A percentile compares a stretch with the other conserved stretches of the same genome.
phyloP scores from a whole-genome alignment of 2,797 vertebrate species.

The Anguilla anguilla region DNA sequence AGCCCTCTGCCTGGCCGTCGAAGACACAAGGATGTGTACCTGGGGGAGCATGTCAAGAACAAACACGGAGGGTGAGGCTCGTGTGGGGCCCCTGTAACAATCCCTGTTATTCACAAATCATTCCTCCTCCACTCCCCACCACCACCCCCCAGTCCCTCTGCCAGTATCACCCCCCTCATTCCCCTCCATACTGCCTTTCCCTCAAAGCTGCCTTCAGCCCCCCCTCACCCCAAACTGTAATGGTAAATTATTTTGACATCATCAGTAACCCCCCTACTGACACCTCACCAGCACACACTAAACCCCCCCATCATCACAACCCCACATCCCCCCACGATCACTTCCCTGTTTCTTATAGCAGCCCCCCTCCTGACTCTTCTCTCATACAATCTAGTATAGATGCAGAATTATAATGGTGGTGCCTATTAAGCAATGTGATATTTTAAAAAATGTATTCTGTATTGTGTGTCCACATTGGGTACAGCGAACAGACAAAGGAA shows the following conservation, averaged over 20 bases:
- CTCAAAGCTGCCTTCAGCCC: neutral
- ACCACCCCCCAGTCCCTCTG: neutral
- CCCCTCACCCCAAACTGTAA: neutral
- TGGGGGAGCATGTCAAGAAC: constrained; percentile 73
- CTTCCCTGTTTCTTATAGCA: neutral
- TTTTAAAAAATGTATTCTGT: too few species aligned
- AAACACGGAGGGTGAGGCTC: constrained; percentile 71
- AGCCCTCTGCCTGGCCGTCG: constrained; percentile 66
- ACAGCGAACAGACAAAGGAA: too few species aligned
- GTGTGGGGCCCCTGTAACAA: neutral
- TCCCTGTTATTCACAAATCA: neutral
- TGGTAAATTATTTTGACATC: neutral
- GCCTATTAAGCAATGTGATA: neutral
- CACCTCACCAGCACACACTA: neutral
- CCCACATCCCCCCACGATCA: too few species aligned
- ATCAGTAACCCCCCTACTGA: neutral
- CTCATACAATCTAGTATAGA: neutral
- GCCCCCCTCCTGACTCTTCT: neutral
- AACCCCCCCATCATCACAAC: too few species aligned
- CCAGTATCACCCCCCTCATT: neutral
- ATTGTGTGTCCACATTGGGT: too few species aligned
- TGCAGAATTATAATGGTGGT: neutral
- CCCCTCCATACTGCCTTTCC: neutral
- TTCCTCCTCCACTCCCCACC: too few species aligned
- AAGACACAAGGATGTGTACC: constrained; percentile 72